Percentiles rank a stretch among this genome's conserved stretches.
phyloP scores from a whole-genome alignment of 2,113 vertebrate species.

The Gopherus flavomarginatus region DNA sequence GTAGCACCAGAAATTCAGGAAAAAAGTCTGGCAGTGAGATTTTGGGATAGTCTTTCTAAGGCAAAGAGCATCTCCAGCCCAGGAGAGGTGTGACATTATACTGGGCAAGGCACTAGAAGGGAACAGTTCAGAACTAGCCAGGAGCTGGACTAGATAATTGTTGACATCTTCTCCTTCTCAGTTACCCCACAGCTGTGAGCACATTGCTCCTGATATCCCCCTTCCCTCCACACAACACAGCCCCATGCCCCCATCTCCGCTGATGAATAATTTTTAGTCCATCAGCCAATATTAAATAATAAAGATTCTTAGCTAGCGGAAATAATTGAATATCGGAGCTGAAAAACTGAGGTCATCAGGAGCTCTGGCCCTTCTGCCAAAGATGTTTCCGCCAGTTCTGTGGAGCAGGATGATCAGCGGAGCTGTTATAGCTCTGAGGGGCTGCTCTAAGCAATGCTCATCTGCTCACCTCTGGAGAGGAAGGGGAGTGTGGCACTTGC shows the following conservation, averaged over 20 bases:
- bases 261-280: conserved; percentile 57
- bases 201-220: background rate
- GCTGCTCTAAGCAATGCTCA: background rate
- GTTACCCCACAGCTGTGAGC: background rate
- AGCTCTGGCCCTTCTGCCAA: background rate
- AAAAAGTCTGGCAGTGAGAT: background rate
- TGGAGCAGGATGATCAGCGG: rapidly evolving
- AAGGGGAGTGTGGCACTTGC: background rate
- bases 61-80: background rate
- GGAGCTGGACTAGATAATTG: background rate
- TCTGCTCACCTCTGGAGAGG: background rate
- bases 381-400: background rate
- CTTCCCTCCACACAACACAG: background rate
- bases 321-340: conserved; percentile 56
- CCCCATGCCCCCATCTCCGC: background rate
- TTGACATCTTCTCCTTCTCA: background rate
- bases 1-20: background rate
- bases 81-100: background rate
- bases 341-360: conserved; percentile 44
- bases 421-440: background rate
- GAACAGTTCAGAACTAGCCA: background rate
- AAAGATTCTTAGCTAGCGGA: conserved; percentile 44
- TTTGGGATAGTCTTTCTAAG: background rate
- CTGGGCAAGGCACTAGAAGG: background rate
- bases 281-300: conserved; percentile 59